Evolutionary conservation across 1,140 invertebrate genomes (phyloP).

Genomic region (Caenorhabditis brenneri): DNA sequence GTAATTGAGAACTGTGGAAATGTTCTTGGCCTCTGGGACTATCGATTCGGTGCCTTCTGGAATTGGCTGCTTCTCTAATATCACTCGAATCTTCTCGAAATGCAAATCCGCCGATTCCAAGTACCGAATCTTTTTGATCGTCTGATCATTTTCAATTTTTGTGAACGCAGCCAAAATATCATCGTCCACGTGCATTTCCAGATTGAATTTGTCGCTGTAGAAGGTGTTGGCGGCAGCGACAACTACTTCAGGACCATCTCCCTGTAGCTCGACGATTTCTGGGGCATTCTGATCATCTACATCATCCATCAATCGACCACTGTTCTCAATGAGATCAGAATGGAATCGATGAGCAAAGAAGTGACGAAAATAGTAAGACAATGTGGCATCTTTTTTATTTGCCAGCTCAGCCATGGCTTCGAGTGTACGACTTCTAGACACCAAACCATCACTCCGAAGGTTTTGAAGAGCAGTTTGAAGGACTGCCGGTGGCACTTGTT

Average conservation of each 20-base stretch:
- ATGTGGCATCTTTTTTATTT: constrained; percentile 48
- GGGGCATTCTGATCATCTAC: not conserved
- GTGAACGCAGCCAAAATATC: constrained; percentile 46
- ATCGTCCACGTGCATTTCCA: constrained; percentile 51
- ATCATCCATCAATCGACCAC: constrained; percentile 28
- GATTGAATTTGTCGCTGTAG: not conserved
- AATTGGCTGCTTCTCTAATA: not conserved
- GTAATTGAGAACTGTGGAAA: not conserved
- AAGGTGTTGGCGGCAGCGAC: constrained; percentile 33
- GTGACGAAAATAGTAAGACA: constrained; percentile 62
- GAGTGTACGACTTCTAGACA: constrained; percentile 49
- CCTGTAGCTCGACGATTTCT: not conserved
- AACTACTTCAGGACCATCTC: constrained; percentile 50
- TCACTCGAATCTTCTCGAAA: constrained; percentile 55
- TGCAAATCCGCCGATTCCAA: constrained; percentile 58
- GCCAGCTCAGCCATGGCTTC: constrained; percentile 34
- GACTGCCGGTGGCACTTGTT: constrained; percentile 52
- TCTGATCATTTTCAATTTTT: constrained; percentile 40
- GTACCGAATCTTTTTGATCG: constrained; percentile 57
- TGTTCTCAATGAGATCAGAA: constrained; percentile 54
- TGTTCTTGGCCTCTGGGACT: not conserved
- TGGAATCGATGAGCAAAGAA: constrained; percentile 64
- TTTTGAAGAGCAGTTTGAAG: constrained; percentile 56
- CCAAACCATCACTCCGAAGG: constrained; percentile 59
- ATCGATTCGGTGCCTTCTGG: not conserved